Evolutionary conservation across 2,113 vertebrate species (phyloP).

Genomic region (Brachypodius melanocephalos): DNA sequence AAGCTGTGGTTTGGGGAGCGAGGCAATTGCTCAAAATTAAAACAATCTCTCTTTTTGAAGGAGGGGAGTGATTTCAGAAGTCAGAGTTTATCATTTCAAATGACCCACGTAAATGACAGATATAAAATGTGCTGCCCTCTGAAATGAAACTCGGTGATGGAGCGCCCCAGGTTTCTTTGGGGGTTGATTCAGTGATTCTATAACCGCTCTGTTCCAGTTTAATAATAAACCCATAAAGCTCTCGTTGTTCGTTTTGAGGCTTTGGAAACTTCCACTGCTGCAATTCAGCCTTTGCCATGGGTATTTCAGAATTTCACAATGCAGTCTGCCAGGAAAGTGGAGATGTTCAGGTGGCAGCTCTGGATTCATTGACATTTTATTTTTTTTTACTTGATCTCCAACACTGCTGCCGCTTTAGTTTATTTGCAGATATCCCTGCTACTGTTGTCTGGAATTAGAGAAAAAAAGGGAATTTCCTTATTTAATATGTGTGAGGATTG

Average conservation of each 20-base stretch:
- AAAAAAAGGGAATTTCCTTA: background rate
- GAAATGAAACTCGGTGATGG: background rate
- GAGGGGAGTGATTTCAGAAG: constrained; percentile 5
- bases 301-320: background rate
- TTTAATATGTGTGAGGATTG: background rate
- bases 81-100: background rate
- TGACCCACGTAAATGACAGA: background rate
- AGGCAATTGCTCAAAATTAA: constrained; percentile 29
- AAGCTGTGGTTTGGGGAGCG: background rate
- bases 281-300: background rate
- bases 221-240: constrained; percentile 20
- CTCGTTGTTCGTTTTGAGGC: background rate
- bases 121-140: background rate
- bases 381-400: background rate
- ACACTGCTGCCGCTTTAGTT: background rate
- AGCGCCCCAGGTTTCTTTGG: background rate
- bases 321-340: background rate
- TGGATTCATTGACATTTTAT: background rate
- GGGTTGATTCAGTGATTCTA: constrained; percentile 24
- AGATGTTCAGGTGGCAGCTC: background rate
- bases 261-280: background rate
- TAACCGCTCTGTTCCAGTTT: background rate
- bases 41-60: constrained; percentile 33
- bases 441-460: background rate
- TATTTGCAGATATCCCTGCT: background rate